Conservation (phyloP, 2,797 vertebrate genomes). For the Coregonus suidteri region DNA sequence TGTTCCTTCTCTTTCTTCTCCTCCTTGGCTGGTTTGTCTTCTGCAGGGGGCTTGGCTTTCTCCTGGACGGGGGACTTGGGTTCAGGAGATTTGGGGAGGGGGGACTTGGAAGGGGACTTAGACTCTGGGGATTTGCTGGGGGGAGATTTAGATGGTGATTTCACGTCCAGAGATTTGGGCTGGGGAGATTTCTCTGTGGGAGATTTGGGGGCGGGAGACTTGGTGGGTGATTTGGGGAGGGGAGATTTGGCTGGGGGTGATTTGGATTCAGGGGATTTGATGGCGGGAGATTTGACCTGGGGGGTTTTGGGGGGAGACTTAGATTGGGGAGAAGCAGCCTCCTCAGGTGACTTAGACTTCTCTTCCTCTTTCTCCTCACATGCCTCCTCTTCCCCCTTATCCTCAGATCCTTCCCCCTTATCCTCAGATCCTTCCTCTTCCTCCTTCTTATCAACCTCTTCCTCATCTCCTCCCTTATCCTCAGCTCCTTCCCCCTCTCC, state of each 20-base stretch:
- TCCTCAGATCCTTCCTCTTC: constrained; percentile 35
- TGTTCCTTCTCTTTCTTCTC: constrained; percentile 11
- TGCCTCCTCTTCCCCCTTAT: constrained; percentile 42
- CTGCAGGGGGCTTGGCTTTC: constrained; percentile 54
- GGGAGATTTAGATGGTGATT: constrained; percentile 57
- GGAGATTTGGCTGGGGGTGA: constrained; percentile 52
- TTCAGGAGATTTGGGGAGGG: constrained; percentile 47
- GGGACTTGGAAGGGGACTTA: constrained; percentile 61
- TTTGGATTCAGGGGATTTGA: constrained; percentile 36
- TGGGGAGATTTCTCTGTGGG: constrained; percentile 57
- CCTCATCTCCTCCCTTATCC: constrained; percentile 43
- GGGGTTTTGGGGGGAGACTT: constrained; percentile 63
- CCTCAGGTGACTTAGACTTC: constrained; percentile 62
- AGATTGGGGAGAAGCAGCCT: constrained; percentile 48
- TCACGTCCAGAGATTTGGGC: constrained; percentile 14
- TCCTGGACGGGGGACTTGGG: constrained; percentile 72
- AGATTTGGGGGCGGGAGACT: constrained; percentile 32
- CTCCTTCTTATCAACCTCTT: constrained; percentile 44
- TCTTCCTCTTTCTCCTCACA: constrained; percentile 21
- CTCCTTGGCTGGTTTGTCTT: constrained; percentile 48
- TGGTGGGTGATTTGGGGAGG: constrained; percentile 26
- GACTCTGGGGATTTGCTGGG: constrained; percentile 39
- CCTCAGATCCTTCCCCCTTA: constrained; percentile 23
- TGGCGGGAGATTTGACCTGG: constrained; percentile 54
- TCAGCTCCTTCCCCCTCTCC: constrained; percentile 51